Evolutionary conservation across 1,140 invertebrate species (phyloP), one percentile per base, ranked within the genome.

Genomic region (Caenorhabditis briggsae): DNA sequence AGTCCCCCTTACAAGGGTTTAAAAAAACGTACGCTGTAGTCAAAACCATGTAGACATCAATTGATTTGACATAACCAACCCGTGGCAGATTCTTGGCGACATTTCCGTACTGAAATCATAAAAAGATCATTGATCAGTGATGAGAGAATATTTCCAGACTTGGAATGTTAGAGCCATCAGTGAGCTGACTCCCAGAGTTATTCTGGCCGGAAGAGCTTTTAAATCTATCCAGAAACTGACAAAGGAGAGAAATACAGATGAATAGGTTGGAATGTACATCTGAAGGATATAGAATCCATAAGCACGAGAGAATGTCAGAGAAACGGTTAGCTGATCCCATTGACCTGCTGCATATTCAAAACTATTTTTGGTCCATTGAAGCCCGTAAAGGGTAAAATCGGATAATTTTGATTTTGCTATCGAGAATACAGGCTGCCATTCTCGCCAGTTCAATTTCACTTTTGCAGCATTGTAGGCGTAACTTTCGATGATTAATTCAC

Each of bases 171-270:
- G 84, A 16, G 90, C 89, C 88, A 90, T 88, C 3, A 90, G 82
- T 9, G 90, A 89, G 55, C 87, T 88, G 48, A 92, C 92, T 56
- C 93, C 93, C 46, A 94, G 90, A 25, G 93, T 93, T 61, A 94
- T 93, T 84, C 94, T 89, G 12, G 93, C 94, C 6, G 93, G 93
- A 6, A 93, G 91, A 11, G 92, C 92, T 88, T 94, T 93, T 78
- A 93, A 87, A 89, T 94, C 93, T 55, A 94, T 93, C 93, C 93
- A 94, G 88, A 94, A 94, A 18, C 93, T 93, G 16, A 94, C 93
- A 92, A 93, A 94, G 7, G 93, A 93, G 14, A 94, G 91, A 46
- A 92, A 90, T 41, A 93, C 93, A 33, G 93, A 93, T 46, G 93
- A 89, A 78, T 93, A 93, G 59, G 93, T 93, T 3, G 93, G 93